Conservation (phyloP, 2,888 invertebrate species). For the Dryomyza anilis region DNA sequence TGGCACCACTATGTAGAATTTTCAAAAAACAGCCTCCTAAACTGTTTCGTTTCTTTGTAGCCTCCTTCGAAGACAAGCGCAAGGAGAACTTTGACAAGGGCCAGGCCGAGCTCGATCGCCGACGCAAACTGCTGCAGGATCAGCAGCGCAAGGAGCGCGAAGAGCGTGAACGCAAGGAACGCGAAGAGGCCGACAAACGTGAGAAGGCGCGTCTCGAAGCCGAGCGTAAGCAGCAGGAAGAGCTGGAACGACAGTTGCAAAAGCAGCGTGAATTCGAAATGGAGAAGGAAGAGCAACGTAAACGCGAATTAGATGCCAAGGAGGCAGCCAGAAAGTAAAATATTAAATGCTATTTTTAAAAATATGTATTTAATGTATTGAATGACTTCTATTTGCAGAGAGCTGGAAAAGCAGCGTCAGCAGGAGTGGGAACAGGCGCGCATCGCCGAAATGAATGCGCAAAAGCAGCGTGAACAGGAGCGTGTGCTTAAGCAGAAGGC, state of each 20-base stretch:
- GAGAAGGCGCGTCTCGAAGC: conserved; percentile 79
- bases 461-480: conserved; percentile 84
- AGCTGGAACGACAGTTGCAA: conserved; percentile 80
- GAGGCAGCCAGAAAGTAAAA: conserved; percentile 72
- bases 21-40: no score
- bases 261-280: conserved; percentile 78
- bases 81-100: conserved; percentile 98
- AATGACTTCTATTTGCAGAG: conserved; percentile 62
- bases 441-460: conserved; percentile 82
- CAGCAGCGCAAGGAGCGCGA: conserved; percentile 89
- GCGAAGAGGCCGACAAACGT: conserved; percentile 86
- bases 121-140: conserved; percentile 87
- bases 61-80: conserved; percentile 93
- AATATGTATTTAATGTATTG: background rate
- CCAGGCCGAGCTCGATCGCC: conserved; percentile 92
- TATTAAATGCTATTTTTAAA: background rate
- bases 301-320: conserved; percentile 78
- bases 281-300: conserved; percentile 77
- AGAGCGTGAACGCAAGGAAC: conserved; percentile 89
- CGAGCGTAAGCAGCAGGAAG: conserved; percentile 83
- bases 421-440: conserved; percentile 95
- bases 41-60: no score
- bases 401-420: conserved; percentile 93
- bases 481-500: conserved; percentile 85
- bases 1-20: no score